phyloP scores from a whole-genome alignment of 1,140 invertebrate species.

The Panagrolaimus sp. region DNA sequence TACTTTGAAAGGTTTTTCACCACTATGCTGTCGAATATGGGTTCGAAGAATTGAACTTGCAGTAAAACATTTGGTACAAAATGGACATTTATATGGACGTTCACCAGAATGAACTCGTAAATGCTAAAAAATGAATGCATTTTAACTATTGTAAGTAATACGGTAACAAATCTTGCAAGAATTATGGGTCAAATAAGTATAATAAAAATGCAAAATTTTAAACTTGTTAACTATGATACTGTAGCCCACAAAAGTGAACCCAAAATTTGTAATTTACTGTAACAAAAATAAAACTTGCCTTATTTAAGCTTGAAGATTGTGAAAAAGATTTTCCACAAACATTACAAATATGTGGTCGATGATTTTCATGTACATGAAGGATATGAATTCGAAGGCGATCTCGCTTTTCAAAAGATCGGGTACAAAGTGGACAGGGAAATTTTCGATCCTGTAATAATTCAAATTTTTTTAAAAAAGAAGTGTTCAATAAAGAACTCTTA shows the following conservation, averaged over 20 bases:
- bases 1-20: slow-evolving; percentile 58
- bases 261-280: not conserved
- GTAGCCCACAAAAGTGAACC: no score
- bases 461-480: no score
- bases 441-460: not conserved
- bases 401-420: slow-evolving; percentile 64
- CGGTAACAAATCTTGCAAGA: no score
- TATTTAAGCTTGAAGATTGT: slow-evolving; percentile 65
- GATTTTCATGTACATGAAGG: slow-evolving; percentile 65
- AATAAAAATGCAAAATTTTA: no score
- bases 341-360: slow-evolving; percentile 64
- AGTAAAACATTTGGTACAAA: slow-evolving; percentile 57
- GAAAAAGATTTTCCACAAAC: slow-evolving; percentile 65
- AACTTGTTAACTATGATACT: no score
- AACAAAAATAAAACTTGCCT: slow-evolving; percentile 32
- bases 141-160: no score
- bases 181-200: no score
- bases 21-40: slow-evolving; percentile 59
- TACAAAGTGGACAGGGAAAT: slow-evolving; percentile 64
- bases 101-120: slow-evolving; percentile 58
- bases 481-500: no score
- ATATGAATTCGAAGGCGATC: slow-evolving; percentile 65
- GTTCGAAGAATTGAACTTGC: slow-evolving; percentile 57
- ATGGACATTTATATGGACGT: slow-evolving; percentile 57
- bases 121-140: slow-evolving; percentile 50